Evolutionary conservation across 2,113 vertebrate species (phyloP).

Genomic region (Scatophagus argus): DNA sequence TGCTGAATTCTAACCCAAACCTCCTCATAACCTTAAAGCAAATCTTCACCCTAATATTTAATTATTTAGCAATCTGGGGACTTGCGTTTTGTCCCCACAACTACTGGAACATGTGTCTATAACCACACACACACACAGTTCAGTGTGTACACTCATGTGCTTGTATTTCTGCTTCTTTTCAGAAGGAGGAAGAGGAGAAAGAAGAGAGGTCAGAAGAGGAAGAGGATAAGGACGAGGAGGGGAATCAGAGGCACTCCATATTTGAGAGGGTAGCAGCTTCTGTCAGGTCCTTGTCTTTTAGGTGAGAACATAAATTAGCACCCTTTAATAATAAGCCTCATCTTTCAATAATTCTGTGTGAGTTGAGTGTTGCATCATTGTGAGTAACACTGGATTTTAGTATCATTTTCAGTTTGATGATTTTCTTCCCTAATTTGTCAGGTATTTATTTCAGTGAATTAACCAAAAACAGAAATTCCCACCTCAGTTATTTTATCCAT

Average conservation of each 20-base stretch:
- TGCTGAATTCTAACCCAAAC: too few relatives aligned
- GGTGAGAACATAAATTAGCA: slow-evolving; percentile 65
- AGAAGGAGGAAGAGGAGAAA: slow-evolving; percentile 50
- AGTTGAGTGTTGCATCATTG: not conserved
- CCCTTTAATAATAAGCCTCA: too few relatives aligned
- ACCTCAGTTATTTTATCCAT: too few relatives aligned
- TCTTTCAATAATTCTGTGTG: not conserved
- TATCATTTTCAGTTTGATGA: not conserved
- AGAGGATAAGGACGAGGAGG: slow-evolving; percentile 63
- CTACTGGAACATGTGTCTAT: too few relatives aligned
- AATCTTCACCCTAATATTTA: too few relatives aligned
- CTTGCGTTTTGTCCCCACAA: too few relatives aligned
- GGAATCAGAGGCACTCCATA: slow-evolving; percentile 71
- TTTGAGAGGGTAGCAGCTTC: slow-evolving; percentile 80
- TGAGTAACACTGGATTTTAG: not conserved
- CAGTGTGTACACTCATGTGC: not conserved
- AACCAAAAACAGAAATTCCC: not conserved
- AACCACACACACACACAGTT: slow-evolving; percentile 2
- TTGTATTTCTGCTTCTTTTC: slow-evolving; percentile 22
- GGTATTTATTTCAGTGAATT: not conserved
- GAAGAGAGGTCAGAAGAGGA: slow-evolving; percentile 52
- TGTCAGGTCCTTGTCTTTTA: slow-evolving; percentile 81
- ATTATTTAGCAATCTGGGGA: too few relatives aligned
- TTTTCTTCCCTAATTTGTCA: not conserved
- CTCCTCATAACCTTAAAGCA: too few relatives aligned